A percentile compares a stretch with the other conserved stretches of the same genome.
These are phyloP conservation scores for Pantelozetes paolii DNA, from an alignment of 2,888 invertebrate genomes.

Conservation along the genomic window DNA sequence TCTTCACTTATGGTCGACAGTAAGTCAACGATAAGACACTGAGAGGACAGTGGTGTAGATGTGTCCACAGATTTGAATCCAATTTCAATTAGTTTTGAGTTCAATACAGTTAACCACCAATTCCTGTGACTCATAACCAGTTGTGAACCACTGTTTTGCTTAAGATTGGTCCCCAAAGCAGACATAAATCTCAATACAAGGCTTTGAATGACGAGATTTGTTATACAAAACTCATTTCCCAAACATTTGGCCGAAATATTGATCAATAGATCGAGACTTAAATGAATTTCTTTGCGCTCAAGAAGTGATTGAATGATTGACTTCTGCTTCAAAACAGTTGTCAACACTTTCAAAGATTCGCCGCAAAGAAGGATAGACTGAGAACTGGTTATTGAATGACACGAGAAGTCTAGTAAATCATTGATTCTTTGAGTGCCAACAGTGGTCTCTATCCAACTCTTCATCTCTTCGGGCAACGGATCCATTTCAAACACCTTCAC, in stretches of 20 bases:
- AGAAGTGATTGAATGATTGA: constrained; percentile 11
- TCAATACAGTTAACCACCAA: constrained; percentile 23
- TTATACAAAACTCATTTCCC: constrained; percentile 14
- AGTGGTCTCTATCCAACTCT: background rate
- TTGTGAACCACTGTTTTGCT: too few relatives aligned
- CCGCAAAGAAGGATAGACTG: constrained; percentile 34
- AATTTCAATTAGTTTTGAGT: background rate
- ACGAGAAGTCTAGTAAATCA: constrained; percentile 30
- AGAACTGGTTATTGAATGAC: constrained; percentile 16
- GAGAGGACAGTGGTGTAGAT: background rate
- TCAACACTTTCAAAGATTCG: constrained; percentile 39
- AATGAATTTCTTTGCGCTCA: background rate
- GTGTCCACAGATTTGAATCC: background rate
- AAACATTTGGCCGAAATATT: constrained; percentile 9
- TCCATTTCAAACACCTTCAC: constrained; percentile 34
- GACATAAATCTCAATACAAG: constrained; percentile 34
- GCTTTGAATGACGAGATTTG: constrained; percentile 36
- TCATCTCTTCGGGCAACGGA: constrained; percentile 7
- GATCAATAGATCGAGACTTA: background rate
- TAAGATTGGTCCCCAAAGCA: constrained; percentile 23
- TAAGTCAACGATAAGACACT: constrained; percentile 21
- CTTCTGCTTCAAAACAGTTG: constrained; percentile 36
- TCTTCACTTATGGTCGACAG: constrained; percentile 1
- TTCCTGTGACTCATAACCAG: background rate
- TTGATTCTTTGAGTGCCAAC: background rate